Percentiles rank a stretch among this genome's conserved stretches.
Conservation (phyloP, 2,888 invertebrate species). For the Sesamia inferens region DNA sequence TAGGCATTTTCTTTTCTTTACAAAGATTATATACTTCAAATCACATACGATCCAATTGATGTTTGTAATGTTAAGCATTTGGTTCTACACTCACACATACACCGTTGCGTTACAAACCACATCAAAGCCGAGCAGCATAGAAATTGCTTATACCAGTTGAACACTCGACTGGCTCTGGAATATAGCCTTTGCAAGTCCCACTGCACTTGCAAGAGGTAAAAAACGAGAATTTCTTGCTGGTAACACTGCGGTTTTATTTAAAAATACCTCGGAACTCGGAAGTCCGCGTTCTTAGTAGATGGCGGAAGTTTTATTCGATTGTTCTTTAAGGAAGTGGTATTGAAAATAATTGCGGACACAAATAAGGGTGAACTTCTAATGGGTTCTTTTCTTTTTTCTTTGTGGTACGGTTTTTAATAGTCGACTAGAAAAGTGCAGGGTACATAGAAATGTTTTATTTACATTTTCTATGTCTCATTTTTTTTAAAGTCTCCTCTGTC, state of each 20-base stretch:
- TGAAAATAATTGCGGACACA: constrained; percentile 19
- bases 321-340: constrained; percentile 28
- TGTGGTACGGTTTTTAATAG: not conserved
- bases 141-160: constrained; percentile 49
- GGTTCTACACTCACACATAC: not conserved
- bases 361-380: constrained; percentile 17
- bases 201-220: constrained; percentile 41
- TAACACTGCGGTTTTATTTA: constrained; percentile 39
- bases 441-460: not conserved
- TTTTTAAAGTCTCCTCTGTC: too few species aligned
- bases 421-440: not conserved
- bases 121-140: constrained; percentile 42
- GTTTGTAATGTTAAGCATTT: constrained; percentile 4
- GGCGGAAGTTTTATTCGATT: constrained; percentile 43
- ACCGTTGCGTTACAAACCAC: constrained; percentile 23
- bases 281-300: not conserved
- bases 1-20: not conserved
- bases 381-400: not conserved
- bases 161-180: constrained; percentile 27
- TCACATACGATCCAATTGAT: constrained; percentile 2
- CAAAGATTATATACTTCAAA: not conserved
- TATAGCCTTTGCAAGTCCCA: constrained; percentile 40
- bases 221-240: constrained; percentile 27
- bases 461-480: not conserved
- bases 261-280: constrained; percentile 36